These are phyloP conservation scores for Rapana venosa DNA, from an alignment of 2,888 invertebrate species.

Conservation along the genomic window DNA sequence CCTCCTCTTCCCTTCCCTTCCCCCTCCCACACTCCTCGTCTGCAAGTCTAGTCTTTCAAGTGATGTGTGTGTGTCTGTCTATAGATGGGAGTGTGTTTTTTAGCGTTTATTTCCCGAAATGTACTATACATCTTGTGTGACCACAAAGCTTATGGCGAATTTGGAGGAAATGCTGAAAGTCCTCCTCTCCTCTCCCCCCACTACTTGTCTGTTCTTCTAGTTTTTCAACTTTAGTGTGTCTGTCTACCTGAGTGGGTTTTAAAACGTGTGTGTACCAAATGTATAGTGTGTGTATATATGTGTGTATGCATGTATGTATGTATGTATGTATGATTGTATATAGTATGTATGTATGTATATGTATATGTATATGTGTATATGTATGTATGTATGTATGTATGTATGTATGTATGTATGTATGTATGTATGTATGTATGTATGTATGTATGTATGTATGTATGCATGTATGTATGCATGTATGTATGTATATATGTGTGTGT, in stretches of 20 bases:
- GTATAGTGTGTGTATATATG: no score
- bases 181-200: no score
- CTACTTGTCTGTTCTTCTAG: no score
- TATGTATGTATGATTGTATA: background rate
- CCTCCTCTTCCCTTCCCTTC: no score
- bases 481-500: background rate
- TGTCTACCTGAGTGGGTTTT: no score
- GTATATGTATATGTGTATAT: background rate
- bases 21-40: no score
- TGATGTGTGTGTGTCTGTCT: conserved; percentile 7
- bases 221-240: no score
- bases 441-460: background rate
- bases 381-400: background rate
- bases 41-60: background rate
- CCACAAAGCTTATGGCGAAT: no score
- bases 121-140: no score
- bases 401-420: background rate
- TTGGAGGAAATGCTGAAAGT: no score
- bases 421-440: background rate
- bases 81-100: background rate
- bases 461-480: background rate
- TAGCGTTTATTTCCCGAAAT: no score
- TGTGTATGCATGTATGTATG: background rate
- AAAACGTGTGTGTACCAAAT: no score
- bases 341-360: background rate